These are phyloP conservation scores for Ophion slaviceki DNA, from an alignment of 2,888 invertebrate species.

Conservation along the genomic window DNA sequence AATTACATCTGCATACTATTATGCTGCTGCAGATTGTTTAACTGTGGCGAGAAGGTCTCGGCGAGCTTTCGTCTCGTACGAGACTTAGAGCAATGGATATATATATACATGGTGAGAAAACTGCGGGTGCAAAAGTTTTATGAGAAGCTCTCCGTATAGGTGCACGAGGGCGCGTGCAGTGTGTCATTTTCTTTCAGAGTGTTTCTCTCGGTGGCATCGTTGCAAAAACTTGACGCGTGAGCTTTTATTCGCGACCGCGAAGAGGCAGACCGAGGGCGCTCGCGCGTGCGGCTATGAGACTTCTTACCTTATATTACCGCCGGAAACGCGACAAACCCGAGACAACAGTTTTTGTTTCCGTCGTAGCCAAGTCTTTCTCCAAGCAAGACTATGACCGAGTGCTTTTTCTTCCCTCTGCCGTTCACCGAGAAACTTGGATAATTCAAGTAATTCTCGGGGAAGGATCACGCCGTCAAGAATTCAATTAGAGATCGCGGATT, in stretches of 20 bases:
- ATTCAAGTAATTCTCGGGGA: conserved; percentile 9
- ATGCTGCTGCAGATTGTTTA: conserved; percentile 79
- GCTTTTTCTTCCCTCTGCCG: conserved; percentile 4
- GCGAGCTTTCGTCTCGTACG: conserved; percentile 29
- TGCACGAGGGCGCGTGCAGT: conserved; percentile 33
- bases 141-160: conserved; percentile 62
- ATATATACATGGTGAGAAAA: conserved; percentile 14
- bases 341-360: conserved; percentile 41
- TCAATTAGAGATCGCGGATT: not conserved
- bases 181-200: conserved; percentile 11
- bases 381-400: conserved; percentile 10
- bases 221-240: conserved; percentile 57
- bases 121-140: conserved; percentile 61
- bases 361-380: conserved; percentile 10
- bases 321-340: conserved; percentile 36
- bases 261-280: conserved; percentile 15
- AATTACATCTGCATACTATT: conserved; percentile 81
- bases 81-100: not conserved
- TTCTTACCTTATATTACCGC: conserved; percentile 48
- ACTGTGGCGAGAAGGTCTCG: conserved; percentile 69
- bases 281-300: conserved; percentile 5
- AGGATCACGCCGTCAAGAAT: not conserved
- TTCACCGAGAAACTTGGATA: not conserved
- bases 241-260: conserved; percentile 32
- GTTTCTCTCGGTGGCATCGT: conserved; percentile 20